Percentiles rank a stretch among this genome's conserved stretches.
phyloP scores from a whole-genome alignment of 2,888 invertebrate species.

The Hirudinaria manillensis region DNA sequence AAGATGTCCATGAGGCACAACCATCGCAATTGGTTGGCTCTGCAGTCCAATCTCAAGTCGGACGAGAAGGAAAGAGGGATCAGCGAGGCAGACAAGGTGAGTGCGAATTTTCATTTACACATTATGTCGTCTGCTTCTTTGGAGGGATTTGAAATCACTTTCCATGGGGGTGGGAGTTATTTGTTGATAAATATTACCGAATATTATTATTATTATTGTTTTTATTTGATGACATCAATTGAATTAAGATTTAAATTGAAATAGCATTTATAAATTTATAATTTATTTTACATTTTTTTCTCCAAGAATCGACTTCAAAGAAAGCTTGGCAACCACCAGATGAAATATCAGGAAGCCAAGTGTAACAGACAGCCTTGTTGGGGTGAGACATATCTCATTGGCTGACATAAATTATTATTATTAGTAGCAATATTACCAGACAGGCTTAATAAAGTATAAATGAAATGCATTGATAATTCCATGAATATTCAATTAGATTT shows the following conservation, averaged over 20 bases:
- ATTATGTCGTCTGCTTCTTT: background rate
- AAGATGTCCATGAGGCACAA: conserved; percentile 68
- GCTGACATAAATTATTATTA: too few relatives aligned
- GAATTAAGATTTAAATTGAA: too few relatives aligned
- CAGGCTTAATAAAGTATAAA: too few relatives aligned
- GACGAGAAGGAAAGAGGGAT: conserved; percentile 46
- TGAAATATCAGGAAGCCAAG: conserved; percentile 65
- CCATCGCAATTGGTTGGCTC: conserved; percentile 70
- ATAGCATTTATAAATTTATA: too few relatives aligned
- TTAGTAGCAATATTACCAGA: too few relatives aligned
- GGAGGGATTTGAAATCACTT: background rate
- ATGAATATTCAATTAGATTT: too few relatives aligned
- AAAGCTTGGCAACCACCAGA: conserved; percentile 66
- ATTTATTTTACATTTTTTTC: background rate
- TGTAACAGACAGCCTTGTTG: conserved; percentile 62
- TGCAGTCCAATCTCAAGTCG: conserved; percentile 69
- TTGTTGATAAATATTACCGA: too few relatives aligned
- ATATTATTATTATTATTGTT: too few relatives aligned
- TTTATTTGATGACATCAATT: too few relatives aligned
- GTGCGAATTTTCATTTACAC: conserved; percentile 44
- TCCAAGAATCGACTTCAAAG: conserved; percentile 47
- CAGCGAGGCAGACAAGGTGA: conserved; percentile 50
- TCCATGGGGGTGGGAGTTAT: background rate
- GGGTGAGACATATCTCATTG: conserved; percentile 61
- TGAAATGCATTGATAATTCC: too few relatives aligned